phyloP scores from a whole-genome alignment of 2,113 vertebrate genomes.

The Siniperca knerii region DNA sequence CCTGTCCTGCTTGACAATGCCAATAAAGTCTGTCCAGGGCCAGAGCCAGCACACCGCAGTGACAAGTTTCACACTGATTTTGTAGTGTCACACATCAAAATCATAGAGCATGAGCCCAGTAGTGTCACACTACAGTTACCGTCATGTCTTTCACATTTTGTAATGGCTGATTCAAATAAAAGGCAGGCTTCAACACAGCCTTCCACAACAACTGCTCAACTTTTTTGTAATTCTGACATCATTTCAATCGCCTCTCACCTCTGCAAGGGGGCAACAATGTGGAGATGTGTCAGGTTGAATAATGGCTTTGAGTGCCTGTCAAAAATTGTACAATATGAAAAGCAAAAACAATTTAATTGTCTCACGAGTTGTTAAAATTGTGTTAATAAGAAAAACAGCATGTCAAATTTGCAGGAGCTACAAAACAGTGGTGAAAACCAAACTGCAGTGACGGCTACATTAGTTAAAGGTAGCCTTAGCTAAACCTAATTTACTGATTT shows the following conservation, averaged over 20 bases:
- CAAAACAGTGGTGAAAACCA: not conserved
- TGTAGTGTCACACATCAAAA: constrained; percentile 30
- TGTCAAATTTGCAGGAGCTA: not conserved
- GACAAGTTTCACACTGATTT: constrained; percentile 36
- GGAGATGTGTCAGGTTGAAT: not conserved
- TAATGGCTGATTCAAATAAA: constrained; percentile 25
- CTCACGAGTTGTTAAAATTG: not conserved
- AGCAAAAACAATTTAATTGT: not conserved
- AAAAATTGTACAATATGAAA: not conserved
- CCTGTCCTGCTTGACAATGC: constrained; percentile 18
- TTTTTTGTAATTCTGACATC: not conserved
- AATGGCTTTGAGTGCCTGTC: constrained; percentile 1
- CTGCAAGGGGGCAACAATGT: not conserved
- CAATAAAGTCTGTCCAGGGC: constrained; percentile 25
- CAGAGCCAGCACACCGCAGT: not conserved
- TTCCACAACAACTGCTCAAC: not conserved
- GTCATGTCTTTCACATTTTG: constrained; percentile 19
- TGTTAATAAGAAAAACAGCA: not conserved
- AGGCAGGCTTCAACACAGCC: not conserved
- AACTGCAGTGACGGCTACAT: not conserved
- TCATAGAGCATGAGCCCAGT: constrained; percentile 1
- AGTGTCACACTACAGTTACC: constrained; percentile 22
- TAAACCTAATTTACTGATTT: not conserved
- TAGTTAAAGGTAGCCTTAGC: not conserved
- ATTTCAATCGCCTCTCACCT: constrained; percentile 10